A percentile compares a stretch with the other conserved stretches of the same genome.
phyloP scores from a whole-genome alignment of 2,113 vertebrate species.

The Marmota monax region DNA sequence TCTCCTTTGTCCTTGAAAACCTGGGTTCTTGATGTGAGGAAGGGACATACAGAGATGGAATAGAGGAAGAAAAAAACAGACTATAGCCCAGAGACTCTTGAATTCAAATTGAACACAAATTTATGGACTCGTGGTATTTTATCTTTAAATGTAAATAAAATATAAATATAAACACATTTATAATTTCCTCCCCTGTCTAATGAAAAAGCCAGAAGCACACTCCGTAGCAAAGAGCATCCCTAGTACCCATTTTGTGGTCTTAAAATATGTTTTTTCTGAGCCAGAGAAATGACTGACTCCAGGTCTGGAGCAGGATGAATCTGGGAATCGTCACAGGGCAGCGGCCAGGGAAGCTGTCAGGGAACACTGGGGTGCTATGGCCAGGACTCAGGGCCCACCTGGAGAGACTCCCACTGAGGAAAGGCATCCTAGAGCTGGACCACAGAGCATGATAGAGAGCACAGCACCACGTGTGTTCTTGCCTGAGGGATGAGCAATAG shows the following conservation, averaged over 20 bases:
- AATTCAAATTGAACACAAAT: neutral
- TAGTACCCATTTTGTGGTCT: neutral
- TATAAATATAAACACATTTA: neutral
- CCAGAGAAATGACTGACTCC: neutral
- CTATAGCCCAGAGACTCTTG: neutral
- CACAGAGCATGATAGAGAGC: neutral
- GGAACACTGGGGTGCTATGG: neutral
- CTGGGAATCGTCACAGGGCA: neutral
- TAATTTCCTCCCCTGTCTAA: neutral
- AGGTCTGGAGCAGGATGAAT: neutral
- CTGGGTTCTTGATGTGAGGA: neutral
- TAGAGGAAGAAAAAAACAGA: neutral
- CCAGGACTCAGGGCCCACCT: neutral
- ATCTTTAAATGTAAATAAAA: constrained; percentile 37
- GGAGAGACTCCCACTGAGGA: neutral
- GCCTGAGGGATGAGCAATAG: neutral
- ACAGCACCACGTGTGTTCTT: neutral
- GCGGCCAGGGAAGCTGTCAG: neutral
- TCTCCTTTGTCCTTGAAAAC: neutral
- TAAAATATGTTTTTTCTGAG: neutral
- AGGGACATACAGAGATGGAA: neutral
- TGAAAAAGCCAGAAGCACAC: neutral
- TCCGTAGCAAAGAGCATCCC: neutral
- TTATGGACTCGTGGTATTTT: neutral
- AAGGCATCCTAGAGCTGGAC: neutral